phyloP scores from a whole-genome alignment of 2,888 invertebrate species.

The Antheraea yamamai region DNA sequence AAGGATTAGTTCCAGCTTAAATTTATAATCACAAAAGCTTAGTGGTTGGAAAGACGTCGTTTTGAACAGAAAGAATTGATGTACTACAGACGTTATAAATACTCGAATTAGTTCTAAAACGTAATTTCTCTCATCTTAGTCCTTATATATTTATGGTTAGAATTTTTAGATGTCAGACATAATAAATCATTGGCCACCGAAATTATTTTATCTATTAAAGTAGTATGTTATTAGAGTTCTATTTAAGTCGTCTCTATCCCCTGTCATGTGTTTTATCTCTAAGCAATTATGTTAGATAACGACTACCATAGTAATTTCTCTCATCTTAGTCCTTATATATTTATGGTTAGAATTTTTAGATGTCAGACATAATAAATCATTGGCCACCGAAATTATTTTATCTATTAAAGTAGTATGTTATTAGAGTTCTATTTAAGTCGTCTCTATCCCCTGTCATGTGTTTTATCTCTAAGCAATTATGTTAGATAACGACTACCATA shows the following conservation, averaged over 20 bases:
- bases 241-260: too few species aligned
- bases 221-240: too few species aligned
- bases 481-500: neutral
- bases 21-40: neutral
- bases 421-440: too few species aligned
- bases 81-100: neutral
- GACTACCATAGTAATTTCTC: neutral
- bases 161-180: too few species aligned
- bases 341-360: too few species aligned
- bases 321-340: neutral
- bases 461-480: neutral
- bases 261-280: neutral
- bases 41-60: neutral
- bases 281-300: neutral
- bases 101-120: neutral
- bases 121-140: neutral
- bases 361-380: too few species aligned
- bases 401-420: too few species aligned
- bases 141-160: too few species aligned
- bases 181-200: too few species aligned
- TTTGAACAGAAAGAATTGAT: neutral
- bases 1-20: constrained; percentile 2
- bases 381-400: too few species aligned
- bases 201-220: too few species aligned
- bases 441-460: too few species aligned